These are phyloP conservation scores for Apeira syringaria DNA, from an alignment of 2,888 invertebrate species.

Conservation along the genomic window DNA sequence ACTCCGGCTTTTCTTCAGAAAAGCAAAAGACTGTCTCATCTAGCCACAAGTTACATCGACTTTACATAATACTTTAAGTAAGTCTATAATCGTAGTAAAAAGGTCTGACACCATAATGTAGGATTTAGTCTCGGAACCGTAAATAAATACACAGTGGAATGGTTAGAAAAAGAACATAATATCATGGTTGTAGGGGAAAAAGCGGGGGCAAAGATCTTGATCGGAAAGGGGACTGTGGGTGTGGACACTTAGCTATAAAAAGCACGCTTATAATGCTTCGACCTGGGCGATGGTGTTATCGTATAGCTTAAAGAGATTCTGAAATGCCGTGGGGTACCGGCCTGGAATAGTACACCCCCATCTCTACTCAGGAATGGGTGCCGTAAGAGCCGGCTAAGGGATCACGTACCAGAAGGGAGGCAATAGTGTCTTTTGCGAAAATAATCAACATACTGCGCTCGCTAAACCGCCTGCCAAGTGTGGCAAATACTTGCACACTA, in stretches of 20 bases:
- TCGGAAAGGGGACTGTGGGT: neutral
- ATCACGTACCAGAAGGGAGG: too few species aligned
- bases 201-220: slow-evolving; percentile 13
- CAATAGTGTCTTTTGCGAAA: too few species aligned
- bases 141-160: slow-evolving; percentile 1
- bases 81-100: slow-evolving; percentile 31
- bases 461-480: too few species aligned
- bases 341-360: too few species aligned
- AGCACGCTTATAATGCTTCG: neutral
- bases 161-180: slow-evolving; percentile 4
- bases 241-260: neutral
- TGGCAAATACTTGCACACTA: too few species aligned
- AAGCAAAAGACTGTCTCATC: neutral
- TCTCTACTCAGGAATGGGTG: too few species aligned
- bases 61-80: slow-evolving; percentile 20
- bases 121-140: slow-evolving; percentile 16
- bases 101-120: slow-evolving; percentile 31
- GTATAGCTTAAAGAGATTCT: too few species aligned
- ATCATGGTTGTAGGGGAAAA: slow-evolving; percentile 2
- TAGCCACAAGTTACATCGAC: neutral
- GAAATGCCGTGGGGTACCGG: too few species aligned
- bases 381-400: too few species aligned
- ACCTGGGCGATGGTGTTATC: too few species aligned
- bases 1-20: neutral
- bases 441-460: too few species aligned